A percentile compares a stretch with the other conserved stretches of the same genome.
Conservation (phyloP, 53 echinoderm and acorn worm genomes). For the Apostichopus leukothele region DNA sequence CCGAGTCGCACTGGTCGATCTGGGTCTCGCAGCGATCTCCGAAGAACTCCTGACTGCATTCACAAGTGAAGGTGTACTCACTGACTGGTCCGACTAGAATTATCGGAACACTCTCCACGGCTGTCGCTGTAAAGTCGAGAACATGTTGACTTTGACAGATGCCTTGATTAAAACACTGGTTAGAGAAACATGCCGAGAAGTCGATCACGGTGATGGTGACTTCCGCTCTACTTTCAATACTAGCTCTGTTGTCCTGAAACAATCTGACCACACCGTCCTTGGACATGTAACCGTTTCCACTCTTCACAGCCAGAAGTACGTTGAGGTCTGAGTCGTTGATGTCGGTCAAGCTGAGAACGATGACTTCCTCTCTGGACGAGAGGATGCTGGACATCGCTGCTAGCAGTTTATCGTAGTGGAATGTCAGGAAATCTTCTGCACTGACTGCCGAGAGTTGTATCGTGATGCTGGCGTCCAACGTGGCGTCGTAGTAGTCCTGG, state of each 20-base stretch:
- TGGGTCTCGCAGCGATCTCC: slow-evolving; percentile 75
- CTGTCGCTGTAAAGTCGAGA: slow-evolving; percentile 50
- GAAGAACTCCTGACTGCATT: slow-evolving; percentile 69
- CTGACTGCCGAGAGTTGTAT: slow-evolving; percentile 60
- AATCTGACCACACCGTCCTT: slow-evolving; percentile 61
- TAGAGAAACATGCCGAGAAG: slow-evolving; percentile 69
- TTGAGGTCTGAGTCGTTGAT: slow-evolving; percentile 58
- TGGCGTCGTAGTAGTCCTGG: slow-evolving; percentile 72
- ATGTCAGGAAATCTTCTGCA: slow-evolving; percentile 66
- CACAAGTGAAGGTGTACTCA: slow-evolving; percentile 65
- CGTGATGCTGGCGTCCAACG: slow-evolving; percentile 78
- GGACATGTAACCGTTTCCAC: slow-evolving; percentile 53
- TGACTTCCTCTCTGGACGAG: slow-evolving; percentile 65
- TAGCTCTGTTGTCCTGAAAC: slow-evolving; percentile 69
- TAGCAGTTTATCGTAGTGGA: slow-evolving; percentile 72
- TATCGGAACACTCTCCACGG: slow-evolving; percentile 75
- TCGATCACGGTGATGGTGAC: slow-evolving; percentile 71
- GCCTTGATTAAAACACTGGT: slow-evolving; percentile 80
- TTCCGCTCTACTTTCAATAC: slow-evolving; percentile 67
- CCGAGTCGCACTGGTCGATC: slow-evolving; percentile 74
- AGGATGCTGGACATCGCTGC: slow-evolving; percentile 70
- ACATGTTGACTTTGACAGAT: slow-evolving; percentile 57
- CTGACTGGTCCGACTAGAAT: slow-evolving; percentile 75
- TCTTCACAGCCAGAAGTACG: slow-evolving; percentile 72
- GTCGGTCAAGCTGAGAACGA: slow-evolving; percentile 72